Evolutionary conservation across 2,113 vertebrate species (phyloP).

Genomic region (Siphamia tubifer): DNA sequence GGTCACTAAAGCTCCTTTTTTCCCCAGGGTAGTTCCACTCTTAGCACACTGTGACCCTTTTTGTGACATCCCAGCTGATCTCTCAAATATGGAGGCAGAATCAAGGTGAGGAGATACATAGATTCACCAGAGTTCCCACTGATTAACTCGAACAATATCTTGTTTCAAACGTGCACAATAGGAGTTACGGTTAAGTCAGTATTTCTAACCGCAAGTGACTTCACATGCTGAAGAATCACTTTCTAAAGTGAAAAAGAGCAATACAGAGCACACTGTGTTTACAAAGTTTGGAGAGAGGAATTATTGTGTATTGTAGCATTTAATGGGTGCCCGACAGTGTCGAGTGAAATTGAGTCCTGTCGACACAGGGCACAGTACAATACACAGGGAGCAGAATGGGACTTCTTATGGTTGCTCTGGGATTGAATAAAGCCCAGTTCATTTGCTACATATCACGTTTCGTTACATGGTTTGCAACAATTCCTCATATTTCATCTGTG

Average conservation of each 20-base stretch:
- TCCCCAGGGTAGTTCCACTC: constrained; percentile 17
- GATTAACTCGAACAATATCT: constrained; percentile 5
- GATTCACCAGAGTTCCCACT: constrained; percentile 19
- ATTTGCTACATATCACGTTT: constrained; percentile 73
- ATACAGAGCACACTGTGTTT: constrained; percentile 29
- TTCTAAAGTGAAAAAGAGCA: constrained; percentile 20
- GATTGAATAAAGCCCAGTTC: constrained; percentile 74
- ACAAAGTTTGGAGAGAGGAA: constrained; percentile 46
- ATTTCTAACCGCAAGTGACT: constrained; percentile 8
- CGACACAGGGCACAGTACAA: constrained; percentile 54
- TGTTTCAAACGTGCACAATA: constrained; percentile 8
- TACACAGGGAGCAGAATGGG: constrained; percentile 48
- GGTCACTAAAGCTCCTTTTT: constrained; percentile 37
- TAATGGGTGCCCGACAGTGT: constrained; percentile 60
- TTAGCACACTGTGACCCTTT: constrained; percentile 27
- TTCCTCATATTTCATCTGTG: constrained; percentile 69
- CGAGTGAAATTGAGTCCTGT: constrained; percentile 57
- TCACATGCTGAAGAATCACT: constrained; percentile 11
- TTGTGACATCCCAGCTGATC: constrained; percentile 55
- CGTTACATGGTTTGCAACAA: constrained; percentile 65
- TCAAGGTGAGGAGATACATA: constrained; percentile 16
- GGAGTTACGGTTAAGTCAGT: constrained; percentile 23
- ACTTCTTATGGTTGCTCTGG: constrained; percentile 62
- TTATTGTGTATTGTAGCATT: constrained; percentile 55
- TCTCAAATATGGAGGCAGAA: constrained; percentile 1